Evolutionary conservation across 2,797 vertebrate species (phyloP).

Genomic region (Sciurus carolinensis): DNA sequence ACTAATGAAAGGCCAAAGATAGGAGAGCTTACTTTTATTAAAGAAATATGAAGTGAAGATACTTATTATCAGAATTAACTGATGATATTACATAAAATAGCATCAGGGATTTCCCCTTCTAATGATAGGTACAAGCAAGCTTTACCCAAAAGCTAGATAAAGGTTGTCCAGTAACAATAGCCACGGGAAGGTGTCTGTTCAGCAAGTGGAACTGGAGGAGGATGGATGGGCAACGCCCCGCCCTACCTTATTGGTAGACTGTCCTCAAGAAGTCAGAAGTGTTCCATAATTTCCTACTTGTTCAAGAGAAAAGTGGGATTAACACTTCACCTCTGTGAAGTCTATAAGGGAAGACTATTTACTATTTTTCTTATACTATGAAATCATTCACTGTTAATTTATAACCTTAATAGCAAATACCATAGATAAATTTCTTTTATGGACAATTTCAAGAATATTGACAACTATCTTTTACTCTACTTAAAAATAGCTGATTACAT

Average conservation of each 20-base stretch:
- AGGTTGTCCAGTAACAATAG: neutral
- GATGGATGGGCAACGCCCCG: neutral
- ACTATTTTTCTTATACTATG: neutral
- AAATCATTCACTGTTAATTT: conserved; percentile 3
- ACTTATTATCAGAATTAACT: neutral
- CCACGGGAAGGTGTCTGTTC: neutral
- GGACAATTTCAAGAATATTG: conserved; percentile 21
- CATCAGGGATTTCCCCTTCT: neutral
- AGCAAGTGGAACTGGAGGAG: neutral
- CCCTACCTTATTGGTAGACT: neutral
- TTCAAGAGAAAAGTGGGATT: neutral
- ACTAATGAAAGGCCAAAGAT: neutral
- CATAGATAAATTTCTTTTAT: conserved; percentile 26
- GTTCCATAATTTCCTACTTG: neutral
- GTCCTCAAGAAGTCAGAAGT: neutral
- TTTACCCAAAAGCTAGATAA: neutral
- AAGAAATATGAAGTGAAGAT: neutral
- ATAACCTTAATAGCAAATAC: neutral
- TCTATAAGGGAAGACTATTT: neutral
- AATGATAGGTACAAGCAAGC: neutral
- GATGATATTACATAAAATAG: neutral
- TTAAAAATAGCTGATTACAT: neutral
- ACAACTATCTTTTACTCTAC: neutral
- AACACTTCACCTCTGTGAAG: neutral
- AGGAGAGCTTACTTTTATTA: neutral